Base-by-base conservation (phyloP, 2,797 vertebrate genomes). In the Aphelocoma californica region DNA sequence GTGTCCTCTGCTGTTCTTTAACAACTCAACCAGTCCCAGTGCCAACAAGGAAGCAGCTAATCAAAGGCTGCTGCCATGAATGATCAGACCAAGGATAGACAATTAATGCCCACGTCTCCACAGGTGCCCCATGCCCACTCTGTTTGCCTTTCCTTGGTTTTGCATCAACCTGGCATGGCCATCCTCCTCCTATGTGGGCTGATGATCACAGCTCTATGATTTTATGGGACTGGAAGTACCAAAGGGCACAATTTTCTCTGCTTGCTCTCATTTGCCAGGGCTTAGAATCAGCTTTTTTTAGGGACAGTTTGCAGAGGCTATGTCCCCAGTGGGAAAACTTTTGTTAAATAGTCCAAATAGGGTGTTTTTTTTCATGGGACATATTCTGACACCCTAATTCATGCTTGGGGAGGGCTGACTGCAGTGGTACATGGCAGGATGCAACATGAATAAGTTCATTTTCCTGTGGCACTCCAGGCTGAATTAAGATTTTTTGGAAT, bases 1-100 rank as follows among this genome's bases (percentile, higher is more conserved):
- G 34, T 51, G 64, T 65, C n/a, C 54, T 87, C 54, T 75, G 71
- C 54, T 74, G 69, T 26, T 88, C 44, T 88, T 75, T 34, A 92
- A 86, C 50, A 82, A 9, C 64, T 64, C 65, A 57, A 34, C 48
- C 74, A 51, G 53, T 47, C 47, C 69, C 56, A 93, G 85, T 65
- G 84, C 92, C 89, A 94, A 86, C 81, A 86, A 95, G 92, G 94
- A 93, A 96, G 84, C 75, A 83, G 70, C 84, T 86, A 83, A 94
- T 78, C 86, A 82, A 91, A 90, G 75, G 57, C 42, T 82, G 61
- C 40, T 87, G 47, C 34, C 0, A 0, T 91, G 84, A 95, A 61
- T 36, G 7, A 60, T 70, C 77, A 88, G 56, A 66, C 26, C 16
- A 58, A 90, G 73, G 58, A 44, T 13, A 82, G 18, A 50, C 44